Evolutionary conservation across 2,113 vertebrate species (phyloP), one percentile per base, ranked within the genome.

Genomic region (Neomonachus schauinslandi): DNA sequence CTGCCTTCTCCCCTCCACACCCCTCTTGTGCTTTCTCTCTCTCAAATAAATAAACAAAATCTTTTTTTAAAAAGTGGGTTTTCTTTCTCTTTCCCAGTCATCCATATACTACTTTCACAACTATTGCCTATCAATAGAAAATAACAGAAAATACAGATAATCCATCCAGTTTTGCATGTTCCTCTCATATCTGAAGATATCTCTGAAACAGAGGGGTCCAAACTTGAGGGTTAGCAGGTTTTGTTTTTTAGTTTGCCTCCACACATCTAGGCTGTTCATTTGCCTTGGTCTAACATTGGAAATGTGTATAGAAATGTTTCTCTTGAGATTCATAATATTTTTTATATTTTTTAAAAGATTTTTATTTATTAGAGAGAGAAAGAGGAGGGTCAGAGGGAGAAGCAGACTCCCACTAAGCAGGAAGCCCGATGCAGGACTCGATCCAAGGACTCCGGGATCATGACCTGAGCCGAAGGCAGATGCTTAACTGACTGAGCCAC

Each of bases 261-360:
- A 49, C 12, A 67, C 49, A 87, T 90, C 42, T 21, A 49, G 39
- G 19, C 19, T 97, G 46, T 67, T 95, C 69, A 51, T 67, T 42
- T 84, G 59, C 85, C 36, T 95, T 87, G n/a, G 3, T 91, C 86
- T 91, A 79, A 91, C 72, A 77, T 26, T 65, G 33, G 46, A 96
- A 86, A 93, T 5, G 31, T 77, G 36, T 33, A 2, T 72, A n/a
- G 71, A 94, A 96, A 71, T 97, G 33, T 93, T 93, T 83, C 85
- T 87, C 67, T 39, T 91, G 72, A 67, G 63, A 67, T 7, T 67
- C 14, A 16, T 67, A 67, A 67, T 67, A 33, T 67, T 67, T 4
- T 55, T 55, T 55, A 31, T 14, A 5, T 57, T 15, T 65, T 65
- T 65, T 67, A 16, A 67, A 67, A 67, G 14, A 67, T 15, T 33